Evolutionary conservation across 2,113 vertebrate genomes (phyloP), one percentile per base, ranked within the genome.

Genomic region (Halcyon senegalensis): DNA sequence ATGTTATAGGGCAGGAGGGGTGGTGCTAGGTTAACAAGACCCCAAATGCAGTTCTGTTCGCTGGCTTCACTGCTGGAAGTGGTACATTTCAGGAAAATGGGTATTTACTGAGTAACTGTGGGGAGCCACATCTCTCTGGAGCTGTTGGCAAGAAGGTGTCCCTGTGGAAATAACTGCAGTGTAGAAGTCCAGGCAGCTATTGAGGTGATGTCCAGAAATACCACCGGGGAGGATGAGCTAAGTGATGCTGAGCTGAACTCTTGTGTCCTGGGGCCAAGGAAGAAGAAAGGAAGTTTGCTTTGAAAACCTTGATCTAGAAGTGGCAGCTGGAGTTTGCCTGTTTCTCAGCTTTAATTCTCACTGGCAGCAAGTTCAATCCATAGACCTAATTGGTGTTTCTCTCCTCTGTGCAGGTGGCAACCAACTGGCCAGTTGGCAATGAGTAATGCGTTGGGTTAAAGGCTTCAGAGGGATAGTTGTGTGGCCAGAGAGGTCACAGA

Each of bases 401-500:
- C 46, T 46, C 39, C 23, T 44, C 41, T 25, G 46, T 73, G 56
- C 56, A 28, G 66, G 89, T 75, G 77, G 94, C 87, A 84, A 66
- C 85, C 73, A 82, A 33, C 50, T 15, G 93, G 58, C 93, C 72
- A 39, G 90, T 68, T 91, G 96, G 82, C 81, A 55, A 53, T 93
- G 94, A 95, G 95, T 93, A 85, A 95, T 89, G 95, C 63, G 21
- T n/a, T 9, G 44, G 93, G 93, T 91, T 90, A 82, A 96, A 90
- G 90, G 96, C 87, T 90, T 85, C 96, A 53, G 67, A 76, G 96
- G 96, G 96, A 89, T 58, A 79, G 89, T 89, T 92, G 69, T 16
- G n/a, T 35, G 85, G 93, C 90, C 95, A 85, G 84, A 95, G 96
- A 92, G 97, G 97, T 97, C 95, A 95, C 84, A 85, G 83, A 91